Conservation (phyloP, 2,888 invertebrate genomes). For the Pterobdella sp. region DNA sequence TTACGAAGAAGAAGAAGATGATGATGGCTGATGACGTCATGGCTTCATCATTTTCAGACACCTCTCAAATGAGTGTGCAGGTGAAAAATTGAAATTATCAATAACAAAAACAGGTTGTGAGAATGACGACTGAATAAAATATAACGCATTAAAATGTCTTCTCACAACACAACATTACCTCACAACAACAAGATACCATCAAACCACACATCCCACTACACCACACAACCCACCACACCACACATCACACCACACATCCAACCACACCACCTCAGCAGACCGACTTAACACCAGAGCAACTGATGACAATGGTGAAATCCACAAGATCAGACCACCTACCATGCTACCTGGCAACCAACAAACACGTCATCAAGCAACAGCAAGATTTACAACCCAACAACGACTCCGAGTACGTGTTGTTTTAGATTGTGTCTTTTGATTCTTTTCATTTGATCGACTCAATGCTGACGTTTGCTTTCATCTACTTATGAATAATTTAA, state of each 20-base stretch:
- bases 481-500: no score
- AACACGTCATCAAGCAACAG: constrained; percentile 21
- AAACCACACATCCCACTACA: neutral
- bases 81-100: no score
- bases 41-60: constrained; percentile 30
- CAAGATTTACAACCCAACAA: neutral
- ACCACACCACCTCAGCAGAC: constrained; percentile 12
- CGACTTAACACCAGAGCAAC: constrained; percentile 24
- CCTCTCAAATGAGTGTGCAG: constrained; percentile 26
- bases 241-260: neutral
- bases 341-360: constrained; percentile 17
- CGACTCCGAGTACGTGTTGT: neutral
- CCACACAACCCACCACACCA: neutral
- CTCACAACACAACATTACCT: neutral
- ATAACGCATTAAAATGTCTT: no score
- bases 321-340: constrained; percentile 10
- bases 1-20: constrained; percentile 22
- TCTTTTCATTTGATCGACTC: no score
- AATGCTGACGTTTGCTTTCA: no score
- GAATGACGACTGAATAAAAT: no score
- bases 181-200: neutral
- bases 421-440: no score
- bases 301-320: constrained; percentile 23
- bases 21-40: constrained; percentile 25
- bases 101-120: no score